These are phyloP conservation scores for Hydriomena furcata DNA, from an alignment of 2,888 invertebrate species.

Conservation along the genomic window DNA sequence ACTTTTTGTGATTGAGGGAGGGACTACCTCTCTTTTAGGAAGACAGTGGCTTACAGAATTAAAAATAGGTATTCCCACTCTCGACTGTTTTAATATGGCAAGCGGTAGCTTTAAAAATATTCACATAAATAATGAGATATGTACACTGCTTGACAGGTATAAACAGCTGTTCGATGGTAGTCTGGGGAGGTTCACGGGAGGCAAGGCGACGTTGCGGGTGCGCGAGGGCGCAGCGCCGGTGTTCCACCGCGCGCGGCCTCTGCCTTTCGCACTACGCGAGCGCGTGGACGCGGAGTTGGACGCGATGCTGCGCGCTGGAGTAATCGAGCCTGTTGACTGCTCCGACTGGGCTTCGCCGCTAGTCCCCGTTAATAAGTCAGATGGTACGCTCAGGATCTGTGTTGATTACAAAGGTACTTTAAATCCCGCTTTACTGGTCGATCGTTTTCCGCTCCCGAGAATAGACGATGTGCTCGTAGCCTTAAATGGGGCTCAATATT, in stretches of 20 bases:
- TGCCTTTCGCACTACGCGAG: constrained; percentile 35
- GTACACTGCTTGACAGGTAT: constrained; percentile 11
- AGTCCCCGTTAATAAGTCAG: constrained; percentile 30
- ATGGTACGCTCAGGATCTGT: constrained; percentile 35
- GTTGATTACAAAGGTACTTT: constrained; percentile 37
- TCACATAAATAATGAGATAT: no score
- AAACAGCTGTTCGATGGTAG: constrained; percentile 28
- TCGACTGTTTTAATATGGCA: no score
- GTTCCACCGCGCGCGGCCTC: constrained; percentile 28
- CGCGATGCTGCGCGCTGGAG: constrained; percentile 36
- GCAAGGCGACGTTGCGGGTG: constrained; percentile 24
- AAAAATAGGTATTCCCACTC: constrained; percentile 22
- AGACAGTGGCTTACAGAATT: constrained; percentile 37
- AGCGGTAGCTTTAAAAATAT: background rate
- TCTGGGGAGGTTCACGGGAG: constrained; percentile 32
- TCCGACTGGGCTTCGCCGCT: constrained; percentile 36
- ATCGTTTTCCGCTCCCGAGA: constrained; percentile 33
- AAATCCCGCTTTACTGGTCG: constrained; percentile 28
- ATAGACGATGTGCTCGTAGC: constrained; percentile 28
- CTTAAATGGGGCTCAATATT: no score
- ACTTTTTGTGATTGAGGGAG: constrained; percentile 31
- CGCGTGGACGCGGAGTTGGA: constrained; percentile 38
- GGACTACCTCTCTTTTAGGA: constrained; percentile 32
- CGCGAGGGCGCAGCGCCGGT: constrained; percentile 13
- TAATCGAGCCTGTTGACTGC: constrained; percentile 32